A percentile compares a stretch with the other conserved stretches of the same genome.
These are phyloP conservation scores for Nymphicus hollandicus DNA, from an alignment of 2,113 vertebrate genomes.

Conservation along the genomic window DNA sequence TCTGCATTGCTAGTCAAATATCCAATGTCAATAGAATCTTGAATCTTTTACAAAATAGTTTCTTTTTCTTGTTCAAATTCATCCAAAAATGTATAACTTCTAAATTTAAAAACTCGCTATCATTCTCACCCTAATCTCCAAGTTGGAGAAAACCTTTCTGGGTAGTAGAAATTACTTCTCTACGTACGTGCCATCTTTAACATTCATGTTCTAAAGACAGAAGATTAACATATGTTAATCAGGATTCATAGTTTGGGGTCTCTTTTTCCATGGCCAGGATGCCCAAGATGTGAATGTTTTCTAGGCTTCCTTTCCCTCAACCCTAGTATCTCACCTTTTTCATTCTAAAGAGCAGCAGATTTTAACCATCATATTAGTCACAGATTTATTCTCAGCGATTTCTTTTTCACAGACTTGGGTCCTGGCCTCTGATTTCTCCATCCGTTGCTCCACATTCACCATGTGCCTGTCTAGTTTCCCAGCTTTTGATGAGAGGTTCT, in stretches of 20 bases:
- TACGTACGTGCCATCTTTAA: slow-evolving; percentile 28
- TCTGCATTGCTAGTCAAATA: slow-evolving; percentile 13
- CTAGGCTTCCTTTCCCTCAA: slow-evolving; percentile 63
- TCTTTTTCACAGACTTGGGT: slow-evolving; percentile 84
- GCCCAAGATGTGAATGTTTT: slow-evolving; percentile 65
- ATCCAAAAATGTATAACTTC: slow-evolving; percentile 23
- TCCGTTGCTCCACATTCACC: slow-evolving; percentile 79
- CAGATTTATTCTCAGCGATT: slow-evolving; percentile 83
- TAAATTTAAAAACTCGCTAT: neutral
- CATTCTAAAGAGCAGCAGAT: slow-evolving; percentile 75
- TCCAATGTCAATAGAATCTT: slow-evolving; percentile 52
- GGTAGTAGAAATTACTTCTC: slow-evolving; percentile 17
- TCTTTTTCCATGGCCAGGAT: slow-evolving; percentile 62
- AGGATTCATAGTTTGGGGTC: slow-evolving; percentile 51
- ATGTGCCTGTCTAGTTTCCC: slow-evolving; percentile 81
- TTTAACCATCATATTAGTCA: slow-evolving; percentile 71
- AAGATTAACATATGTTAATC: slow-evolving; percentile 27
- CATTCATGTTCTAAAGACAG: slow-evolving; percentile 16
- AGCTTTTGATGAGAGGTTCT: slow-evolving; percentile 80
- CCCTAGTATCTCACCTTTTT: slow-evolving; percentile 67
- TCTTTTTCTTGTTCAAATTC: slow-evolving; percentile 61
- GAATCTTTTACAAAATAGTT: slow-evolving; percentile 43
- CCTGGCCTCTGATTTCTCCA: slow-evolving; percentile 82
- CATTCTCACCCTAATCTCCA: slow-evolving; percentile 34
- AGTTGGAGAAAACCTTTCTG: slow-evolving; percentile 35